phyloP scores from a whole-genome alignment of 2,797 vertebrate species.

The Notolepis coatsorum region DNA sequence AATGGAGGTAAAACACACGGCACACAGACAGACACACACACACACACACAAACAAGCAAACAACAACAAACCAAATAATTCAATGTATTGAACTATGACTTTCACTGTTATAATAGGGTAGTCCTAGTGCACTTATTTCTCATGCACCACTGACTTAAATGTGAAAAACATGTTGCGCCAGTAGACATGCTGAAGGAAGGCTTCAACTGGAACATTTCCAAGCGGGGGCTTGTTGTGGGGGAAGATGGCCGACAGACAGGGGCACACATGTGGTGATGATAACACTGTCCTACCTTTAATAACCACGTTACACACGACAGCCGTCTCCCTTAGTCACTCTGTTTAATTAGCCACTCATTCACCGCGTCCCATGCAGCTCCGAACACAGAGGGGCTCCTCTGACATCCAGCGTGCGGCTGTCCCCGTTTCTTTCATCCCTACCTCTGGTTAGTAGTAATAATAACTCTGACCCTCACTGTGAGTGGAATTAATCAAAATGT shows the following conservation, averaged over 20 bases:
- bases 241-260: constrained; percentile 18
- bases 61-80: not conserved
- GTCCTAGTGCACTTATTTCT: not conserved
- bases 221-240: not conserved
- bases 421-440: constrained; percentile 58
- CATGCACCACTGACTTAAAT: not conserved
- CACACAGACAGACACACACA: not conserved
- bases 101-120: no score
- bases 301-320: constrained; percentile 25
- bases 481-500: constrained; percentile 68
- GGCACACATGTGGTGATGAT: constrained; percentile 29
- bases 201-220: no score
- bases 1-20: not conserved
- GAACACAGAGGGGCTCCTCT: constrained; percentile 40
- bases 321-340: constrained; percentile 26
- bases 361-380: constrained; percentile 22
- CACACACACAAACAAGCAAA: no score
- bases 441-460: constrained; percentile 70
- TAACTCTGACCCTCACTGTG: constrained; percentile 69
- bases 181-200: no score
- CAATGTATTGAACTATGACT: no score
- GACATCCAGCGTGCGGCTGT: constrained; percentile 48
- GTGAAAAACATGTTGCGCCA: no score
- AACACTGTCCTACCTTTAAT: constrained; percentile 26
- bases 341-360: constrained; percentile 52